Percentiles rank a stretch among this genome's conserved stretches.
Evolutionary conservation across 2,797 vertebrate species (phyloP).

Genomic region (Amphiprion clarkii): DNA sequence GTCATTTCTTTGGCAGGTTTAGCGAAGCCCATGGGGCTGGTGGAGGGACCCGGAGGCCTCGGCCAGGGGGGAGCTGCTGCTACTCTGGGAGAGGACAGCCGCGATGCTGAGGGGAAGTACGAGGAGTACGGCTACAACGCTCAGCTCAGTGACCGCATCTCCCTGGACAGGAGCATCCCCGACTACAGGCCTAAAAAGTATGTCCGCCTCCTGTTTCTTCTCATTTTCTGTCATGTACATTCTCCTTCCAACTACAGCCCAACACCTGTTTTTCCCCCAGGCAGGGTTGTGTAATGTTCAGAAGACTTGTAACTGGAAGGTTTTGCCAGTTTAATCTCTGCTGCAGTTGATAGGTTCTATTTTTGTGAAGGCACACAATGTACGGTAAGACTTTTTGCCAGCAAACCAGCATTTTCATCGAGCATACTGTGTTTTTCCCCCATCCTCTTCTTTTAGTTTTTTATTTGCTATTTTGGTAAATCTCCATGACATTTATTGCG

Average conservation of each 20-base stretch:
- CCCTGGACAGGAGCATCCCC: conserved; percentile 95
- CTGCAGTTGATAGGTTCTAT: conserved; percentile 55
- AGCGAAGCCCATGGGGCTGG: conserved; percentile 96
- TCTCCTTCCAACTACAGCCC: conserved; percentile 24
- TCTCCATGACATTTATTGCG: conserved; percentile 16
- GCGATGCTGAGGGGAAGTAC: conserved; percentile 89
- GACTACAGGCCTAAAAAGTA: conserved; percentile 98
- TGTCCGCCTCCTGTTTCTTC: conserved; percentile 56
- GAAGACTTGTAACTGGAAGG: conserved; percentile 28
- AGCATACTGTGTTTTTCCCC: background rate
- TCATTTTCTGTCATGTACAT: conserved; percentile 25
- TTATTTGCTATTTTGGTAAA: conserved; percentile 20
- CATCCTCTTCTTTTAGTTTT: background rate
- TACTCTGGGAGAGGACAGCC: conserved; percentile 92
- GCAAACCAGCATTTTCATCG: conserved; percentile 27
- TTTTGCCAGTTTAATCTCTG: conserved; percentile 45
- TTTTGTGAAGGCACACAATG: conserved; percentile 49
- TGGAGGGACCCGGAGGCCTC: conserved; percentile 96
- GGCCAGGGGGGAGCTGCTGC: conserved; percentile 96
- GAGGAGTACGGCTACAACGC: conserved; percentile 98
- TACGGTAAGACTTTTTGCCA: conserved; percentile 19
- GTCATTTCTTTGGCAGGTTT: conserved; percentile 85
- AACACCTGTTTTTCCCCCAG: conserved; percentile 22
- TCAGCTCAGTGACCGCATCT: conserved; percentile 97
- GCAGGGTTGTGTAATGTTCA: conserved; percentile 16